Percentiles rank a stretch among this genome's conserved stretches.
phyloP scores from a whole-genome alignment of 2,113 vertebrate species.

The Pterocles orientalis region DNA sequence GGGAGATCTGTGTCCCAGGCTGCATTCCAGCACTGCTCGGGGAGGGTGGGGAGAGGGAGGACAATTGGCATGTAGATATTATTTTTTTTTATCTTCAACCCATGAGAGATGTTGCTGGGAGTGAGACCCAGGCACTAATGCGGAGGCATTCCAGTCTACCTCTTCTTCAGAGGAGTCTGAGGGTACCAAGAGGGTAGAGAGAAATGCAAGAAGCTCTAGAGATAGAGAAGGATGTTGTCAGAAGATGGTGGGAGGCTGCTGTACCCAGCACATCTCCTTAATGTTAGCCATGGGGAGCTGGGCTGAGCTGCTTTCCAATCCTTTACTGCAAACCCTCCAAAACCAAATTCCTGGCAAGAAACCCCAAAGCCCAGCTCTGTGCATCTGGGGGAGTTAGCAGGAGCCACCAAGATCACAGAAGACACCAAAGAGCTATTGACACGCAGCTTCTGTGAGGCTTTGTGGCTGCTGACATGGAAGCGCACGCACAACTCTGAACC shows the following conservation, averaged over 20 bases:
- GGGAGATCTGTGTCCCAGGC: neutral
- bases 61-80: neutral
- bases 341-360: neutral
- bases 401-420: conserved; percentile 31
- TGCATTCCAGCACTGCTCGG: conserved; percentile 30
- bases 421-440: conserved; percentile 65
- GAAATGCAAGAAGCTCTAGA: neutral
- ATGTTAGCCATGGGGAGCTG: neutral
- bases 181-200: neutral
- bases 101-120: neutral
- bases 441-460: conserved; percentile 44
- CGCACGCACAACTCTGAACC: neutral
- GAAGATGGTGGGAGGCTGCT: neutral
- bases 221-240: neutral
- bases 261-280: conserved; percentile 7
- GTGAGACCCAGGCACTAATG: neutral
- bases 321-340: conserved; percentile 17
- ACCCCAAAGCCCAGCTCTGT: neutral
- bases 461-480: neutral
- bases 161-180: neutral
- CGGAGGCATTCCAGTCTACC: neutral
- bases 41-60: neutral
- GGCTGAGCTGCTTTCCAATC: neutral
- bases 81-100: neutral
- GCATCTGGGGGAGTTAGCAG: neutral